These are phyloP conservation scores for Caiman crocodilus DNA, from an alignment of 2,797 vertebrate genomes.

Conservation along the genomic window DNA sequence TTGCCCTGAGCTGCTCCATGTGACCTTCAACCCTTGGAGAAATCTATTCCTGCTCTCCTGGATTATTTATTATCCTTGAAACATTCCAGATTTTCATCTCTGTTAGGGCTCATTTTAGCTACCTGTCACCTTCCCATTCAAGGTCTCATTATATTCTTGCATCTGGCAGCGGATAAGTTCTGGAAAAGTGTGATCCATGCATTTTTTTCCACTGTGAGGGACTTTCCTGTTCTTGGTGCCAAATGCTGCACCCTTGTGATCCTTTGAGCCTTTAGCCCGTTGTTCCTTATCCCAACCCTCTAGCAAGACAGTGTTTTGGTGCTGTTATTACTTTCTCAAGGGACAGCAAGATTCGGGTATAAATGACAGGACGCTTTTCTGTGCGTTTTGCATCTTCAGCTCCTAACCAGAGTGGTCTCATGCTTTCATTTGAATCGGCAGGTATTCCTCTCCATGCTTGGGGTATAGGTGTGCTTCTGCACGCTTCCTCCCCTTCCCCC, in stretches of 20 bases:
- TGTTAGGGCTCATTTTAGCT: constrained; percentile 36
- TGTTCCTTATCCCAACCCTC: neutral
- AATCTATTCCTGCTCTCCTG: constrained; percentile 62
- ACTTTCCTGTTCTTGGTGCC: neutral
- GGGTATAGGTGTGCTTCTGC: too few relatives aligned
- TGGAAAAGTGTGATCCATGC: neutral
- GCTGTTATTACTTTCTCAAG: fast-evolving
- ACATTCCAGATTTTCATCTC: constrained; percentile 60
- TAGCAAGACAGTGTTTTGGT: neutral
- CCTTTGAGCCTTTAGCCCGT: neutral
- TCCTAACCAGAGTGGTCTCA: too few relatives aligned
- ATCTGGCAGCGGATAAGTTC: neutral
- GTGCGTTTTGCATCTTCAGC: too few relatives aligned
- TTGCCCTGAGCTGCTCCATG: constrained; percentile 52
- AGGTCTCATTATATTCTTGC: constrained; percentile 20
- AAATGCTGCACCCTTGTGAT: neutral
- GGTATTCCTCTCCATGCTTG: too few relatives aligned
- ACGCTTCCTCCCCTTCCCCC: too few relatives aligned
- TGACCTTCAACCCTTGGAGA: constrained; percentile 67
- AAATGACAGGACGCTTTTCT: too few relatives aligned
- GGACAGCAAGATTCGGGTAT: neutral
- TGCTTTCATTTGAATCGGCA: too few relatives aligned
- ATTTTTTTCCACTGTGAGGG: neutral
- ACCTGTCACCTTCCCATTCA: constrained; percentile 32
- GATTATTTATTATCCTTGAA: constrained; percentile 67